Evolutionary conservation across 2,888 invertebrate species (phyloP).

Genomic region (Aporophyla lueneburgensis): DNA sequence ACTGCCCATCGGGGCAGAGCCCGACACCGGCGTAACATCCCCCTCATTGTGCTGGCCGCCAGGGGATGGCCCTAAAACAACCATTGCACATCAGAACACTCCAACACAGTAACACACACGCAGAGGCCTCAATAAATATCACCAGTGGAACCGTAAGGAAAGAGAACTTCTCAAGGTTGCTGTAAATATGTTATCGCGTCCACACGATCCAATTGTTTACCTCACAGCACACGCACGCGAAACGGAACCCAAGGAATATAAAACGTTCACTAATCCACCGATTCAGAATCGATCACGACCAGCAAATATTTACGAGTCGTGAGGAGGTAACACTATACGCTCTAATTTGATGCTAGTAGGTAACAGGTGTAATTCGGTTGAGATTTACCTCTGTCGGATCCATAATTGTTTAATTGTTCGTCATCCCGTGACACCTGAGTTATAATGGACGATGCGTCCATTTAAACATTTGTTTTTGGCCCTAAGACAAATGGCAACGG

Average conservation of each 20-base stretch:
- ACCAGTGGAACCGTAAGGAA: constrained; percentile 74
- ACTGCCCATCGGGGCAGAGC: constrained; percentile 85
- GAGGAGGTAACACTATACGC: constrained; percentile 88
- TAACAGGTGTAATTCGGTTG: constrained; percentile 90
- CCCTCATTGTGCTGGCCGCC: constrained; percentile 90
- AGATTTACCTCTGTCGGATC: constrained; percentile 97
- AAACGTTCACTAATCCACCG: constrained; percentile 72
- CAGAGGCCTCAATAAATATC: constrained; percentile 69
- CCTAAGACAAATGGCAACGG: constrained; percentile 89
- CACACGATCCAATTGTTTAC: constrained; percentile 88
- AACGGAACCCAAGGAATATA: constrained; percentile 71
- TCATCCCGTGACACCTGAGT: constrained; percentile 99
- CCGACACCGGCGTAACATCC: constrained; percentile 89
- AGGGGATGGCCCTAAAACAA: constrained; percentile 90
- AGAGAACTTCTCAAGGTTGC: constrained; percentile 87
- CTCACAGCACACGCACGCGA: constrained; percentile 78
- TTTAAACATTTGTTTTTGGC: constrained; percentile 92
- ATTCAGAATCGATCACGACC: constrained; percentile 77
- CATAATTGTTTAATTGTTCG: constrained; percentile 98
- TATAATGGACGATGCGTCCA: constrained; percentile 99
- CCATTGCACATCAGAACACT: constrained; percentile 76
- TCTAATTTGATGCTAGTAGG: constrained; percentile 89
- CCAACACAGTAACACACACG: constrained; percentile 65
- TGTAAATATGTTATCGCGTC: constrained; percentile 84
- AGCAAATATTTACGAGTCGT: constrained; percentile 84